Evolutionary conservation across 2,888 invertebrate species (phyloP).

Genomic region (Brachycybe producta): DNA sequence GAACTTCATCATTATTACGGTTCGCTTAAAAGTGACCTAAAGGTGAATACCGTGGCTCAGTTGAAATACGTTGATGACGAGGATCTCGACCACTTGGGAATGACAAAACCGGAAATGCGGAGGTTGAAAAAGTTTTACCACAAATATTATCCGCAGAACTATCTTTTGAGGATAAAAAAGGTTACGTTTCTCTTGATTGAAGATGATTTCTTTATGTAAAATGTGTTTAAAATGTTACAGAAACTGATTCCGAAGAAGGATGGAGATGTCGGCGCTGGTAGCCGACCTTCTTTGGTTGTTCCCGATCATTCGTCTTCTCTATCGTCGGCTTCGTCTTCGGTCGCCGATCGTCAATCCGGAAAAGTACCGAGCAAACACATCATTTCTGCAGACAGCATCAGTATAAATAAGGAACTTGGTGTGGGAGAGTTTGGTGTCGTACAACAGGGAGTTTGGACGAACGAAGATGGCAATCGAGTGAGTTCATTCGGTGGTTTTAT

Average conservation of each 20-base stretch:
- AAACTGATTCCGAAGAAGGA: slow-evolving; percentile 47
- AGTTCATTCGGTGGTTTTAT: slow-evolving; percentile 5
- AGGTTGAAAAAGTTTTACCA: slow-evolving; percentile 85
- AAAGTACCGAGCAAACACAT: slow-evolving; percentile 70
- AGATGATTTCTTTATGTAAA: neutral
- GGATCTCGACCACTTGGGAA: slow-evolving; percentile 78
- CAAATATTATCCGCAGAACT: slow-evolving; percentile 85
- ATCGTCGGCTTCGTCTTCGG: slow-evolving; percentile 27
- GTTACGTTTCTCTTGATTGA: slow-evolving; percentile 27
- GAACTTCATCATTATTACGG: slow-evolving; percentile 84
- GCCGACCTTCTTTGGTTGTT: slow-evolving; percentile 14
- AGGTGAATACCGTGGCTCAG: slow-evolving; percentile 51
- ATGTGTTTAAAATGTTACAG: slow-evolving; percentile 2
- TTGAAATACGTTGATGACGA: slow-evolving; percentile 88
- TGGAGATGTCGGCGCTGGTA: slow-evolving; percentile 32
- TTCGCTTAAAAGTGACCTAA: slow-evolving; percentile 63
- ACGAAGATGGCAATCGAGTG: slow-evolving; percentile 74
- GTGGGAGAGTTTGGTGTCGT: slow-evolving; percentile 97
- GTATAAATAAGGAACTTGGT: slow-evolving; percentile 86
- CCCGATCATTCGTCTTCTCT: slow-evolving; percentile 24
- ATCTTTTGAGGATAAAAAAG: slow-evolving; percentile 81
- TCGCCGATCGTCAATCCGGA: slow-evolving; percentile 26
- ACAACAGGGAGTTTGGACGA: slow-evolving; percentile 94
- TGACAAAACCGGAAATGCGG: slow-evolving; percentile 89
- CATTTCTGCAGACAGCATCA: slow-evolving; percentile 76